Evolutionary conservation across 2,797 vertebrate genomes (phyloP).

Genomic region (Chaenodraco wilsoni): DNA sequence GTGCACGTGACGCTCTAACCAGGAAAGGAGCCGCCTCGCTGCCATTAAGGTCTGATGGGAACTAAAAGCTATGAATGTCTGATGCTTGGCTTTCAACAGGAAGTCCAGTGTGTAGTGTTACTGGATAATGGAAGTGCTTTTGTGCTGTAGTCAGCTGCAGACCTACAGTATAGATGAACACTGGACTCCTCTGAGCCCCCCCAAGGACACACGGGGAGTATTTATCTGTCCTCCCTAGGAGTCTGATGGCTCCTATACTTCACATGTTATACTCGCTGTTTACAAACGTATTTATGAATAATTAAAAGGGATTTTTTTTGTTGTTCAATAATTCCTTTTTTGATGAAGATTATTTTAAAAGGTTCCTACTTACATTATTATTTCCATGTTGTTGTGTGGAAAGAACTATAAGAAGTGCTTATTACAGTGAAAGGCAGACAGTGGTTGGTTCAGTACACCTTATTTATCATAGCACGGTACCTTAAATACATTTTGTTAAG

Average conservation of each 20-base stretch:
- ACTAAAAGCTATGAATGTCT: slow-evolving; percentile 65
- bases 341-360: neutral
- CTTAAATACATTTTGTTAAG: too few relatives aligned
- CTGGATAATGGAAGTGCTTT: slow-evolving; percentile 58
- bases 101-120: slow-evolving; percentile 54
- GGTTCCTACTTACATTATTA: neutral
- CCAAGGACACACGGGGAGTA: neutral
- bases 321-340: neutral
- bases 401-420: neutral
- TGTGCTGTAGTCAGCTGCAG: slow-evolving; percentile 62
- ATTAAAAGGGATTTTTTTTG: neutral
- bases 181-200: neutral
- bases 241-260: neutral
- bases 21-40: slow-evolving; percentile 19
- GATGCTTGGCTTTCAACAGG: slow-evolving; percentile 72
- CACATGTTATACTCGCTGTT: neutral
- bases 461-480: too few relatives aligned
- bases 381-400: neutral
- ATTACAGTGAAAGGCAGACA: too few relatives aligned
- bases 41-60: slow-evolving; percentile 59
- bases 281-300: neutral
- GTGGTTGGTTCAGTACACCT: too few relatives aligned
- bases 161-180: slow-evolving; percentile 34
- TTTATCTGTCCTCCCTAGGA: slow-evolving; percentile 14
- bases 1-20: slow-evolving; percentile 23